phyloP scores from a whole-genome alignment of 2,888 invertebrate genomes.

The Amphipoea oculea region DNA sequence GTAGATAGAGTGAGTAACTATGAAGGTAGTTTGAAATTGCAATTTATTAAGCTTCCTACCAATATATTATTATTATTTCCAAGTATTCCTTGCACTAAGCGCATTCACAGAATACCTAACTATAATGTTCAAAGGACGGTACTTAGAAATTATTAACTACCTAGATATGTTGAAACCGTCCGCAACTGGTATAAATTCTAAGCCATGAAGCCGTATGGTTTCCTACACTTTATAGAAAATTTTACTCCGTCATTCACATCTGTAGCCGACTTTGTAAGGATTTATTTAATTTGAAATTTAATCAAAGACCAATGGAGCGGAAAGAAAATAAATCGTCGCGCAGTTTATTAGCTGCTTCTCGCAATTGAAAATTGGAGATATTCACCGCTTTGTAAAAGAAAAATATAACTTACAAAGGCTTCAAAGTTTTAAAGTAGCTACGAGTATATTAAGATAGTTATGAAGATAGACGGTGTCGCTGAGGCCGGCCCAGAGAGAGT shows the following conservation, averaged over 20 bases:
- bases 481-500: neutral
- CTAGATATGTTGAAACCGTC: neutral
- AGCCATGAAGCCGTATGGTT: constrained; percentile 1
- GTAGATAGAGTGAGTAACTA: no score
- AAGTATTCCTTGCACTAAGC: neutral
- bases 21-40: neutral
- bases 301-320: constrained; percentile 18
- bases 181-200: neutral
- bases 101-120: neutral
- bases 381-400: neutral
- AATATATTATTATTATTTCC: constrained; percentile 16
- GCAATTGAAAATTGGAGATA: constrained; percentile 6
- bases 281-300: constrained; percentile 48
- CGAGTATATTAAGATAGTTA: neutral
- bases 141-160: neutral
- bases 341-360: constrained; percentile 17
- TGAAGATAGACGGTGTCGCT: neutral
- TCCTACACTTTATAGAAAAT: constrained; percentile 28
- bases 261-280: constrained; percentile 40
- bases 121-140: neutral
- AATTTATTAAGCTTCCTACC: neutral
- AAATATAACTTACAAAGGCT: neutral
- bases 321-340: constrained; percentile 14
- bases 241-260: neutral
- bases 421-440: neutral